Evolutionary conservation across 2,888 invertebrate genomes (phyloP).

Genomic region (Drosophila demipolita): DNA sequence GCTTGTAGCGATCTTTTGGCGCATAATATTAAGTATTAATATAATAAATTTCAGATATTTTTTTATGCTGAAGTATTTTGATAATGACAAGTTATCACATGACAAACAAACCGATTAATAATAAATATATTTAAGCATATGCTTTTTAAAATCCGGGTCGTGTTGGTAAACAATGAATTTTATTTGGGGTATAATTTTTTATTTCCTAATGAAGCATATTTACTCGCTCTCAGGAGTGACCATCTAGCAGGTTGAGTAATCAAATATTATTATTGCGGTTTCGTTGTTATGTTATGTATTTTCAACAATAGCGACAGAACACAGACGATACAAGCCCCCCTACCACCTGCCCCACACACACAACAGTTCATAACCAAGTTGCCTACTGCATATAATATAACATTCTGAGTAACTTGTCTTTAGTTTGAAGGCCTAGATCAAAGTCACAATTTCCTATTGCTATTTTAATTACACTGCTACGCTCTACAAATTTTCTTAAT

Average conservation of each 20-base stretch:
- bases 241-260: not conserved
- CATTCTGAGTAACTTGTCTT: conserved; percentile 14
- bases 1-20: not conserved
- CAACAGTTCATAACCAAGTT: not conserved
- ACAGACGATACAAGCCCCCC: not conserved
- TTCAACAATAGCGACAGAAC: conserved; percentile 1
- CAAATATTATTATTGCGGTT: conserved; percentile 1
- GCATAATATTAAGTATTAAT: not conserved
- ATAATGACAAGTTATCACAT: not conserved
- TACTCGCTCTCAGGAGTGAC: not conserved
- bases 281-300: not conserved
- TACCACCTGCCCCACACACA: not conserved
- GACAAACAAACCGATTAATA: not conserved
- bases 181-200: not conserved
- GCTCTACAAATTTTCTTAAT: conserved; percentile 35
- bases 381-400: not conserved
- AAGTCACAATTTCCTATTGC: conserved; percentile 59
- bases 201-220: not conserved
- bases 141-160: not conserved
- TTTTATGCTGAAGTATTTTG: not conserved
- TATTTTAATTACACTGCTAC: conserved; percentile 15
- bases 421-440: conserved; percentile 76
- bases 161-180: not conserved
- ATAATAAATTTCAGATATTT: not conserved
- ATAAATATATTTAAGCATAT: not conserved